phyloP scores from a whole-genome alignment of 2,888 invertebrate genomes.

The Oscheius sp. region DNA sequence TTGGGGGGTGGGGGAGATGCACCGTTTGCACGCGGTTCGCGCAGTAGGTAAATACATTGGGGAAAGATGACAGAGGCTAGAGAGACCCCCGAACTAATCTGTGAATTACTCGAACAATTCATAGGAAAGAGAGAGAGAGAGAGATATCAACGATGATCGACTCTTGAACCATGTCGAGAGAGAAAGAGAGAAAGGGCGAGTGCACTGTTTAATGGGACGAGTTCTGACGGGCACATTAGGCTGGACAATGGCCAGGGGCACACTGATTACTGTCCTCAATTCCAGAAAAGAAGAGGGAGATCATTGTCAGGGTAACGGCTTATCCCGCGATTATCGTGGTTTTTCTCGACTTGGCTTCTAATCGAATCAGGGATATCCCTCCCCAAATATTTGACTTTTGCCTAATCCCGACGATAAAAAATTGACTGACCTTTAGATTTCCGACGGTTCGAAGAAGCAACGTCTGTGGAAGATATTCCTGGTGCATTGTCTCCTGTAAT shows the following conservation, averaged over 20 bases:
- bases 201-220: conserved; percentile 29
- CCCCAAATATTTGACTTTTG: background rate
- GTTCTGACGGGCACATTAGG: background rate
- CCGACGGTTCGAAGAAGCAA: conserved; percentile 27
- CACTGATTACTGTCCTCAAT: too few species aligned
- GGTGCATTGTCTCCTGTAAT: conserved; percentile 31
- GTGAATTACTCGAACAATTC: background rate
- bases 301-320: too few species aligned
- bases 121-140: background rate
- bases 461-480: conserved; percentile 23
- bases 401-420: background rate
- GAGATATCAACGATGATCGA: background rate
- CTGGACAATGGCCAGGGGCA: too few species aligned
- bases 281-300: background rate
- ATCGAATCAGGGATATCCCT: too few species aligned
- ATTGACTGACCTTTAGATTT: conserved; percentile 24
- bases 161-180: background rate
- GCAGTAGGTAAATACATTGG: conserved; percentile 32
- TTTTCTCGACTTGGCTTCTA: too few species aligned
- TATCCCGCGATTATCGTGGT: too few species aligned
- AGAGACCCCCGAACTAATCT: conserved; percentile 6
- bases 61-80: conserved; percentile 13
- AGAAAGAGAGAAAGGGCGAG: background rate
- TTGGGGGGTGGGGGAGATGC: background rate
- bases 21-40: conserved; percentile 35